Evolutionary conservation across 2,888 invertebrate species (phyloP), one percentile per base, ranked within the genome.

Genomic region (Sceliomorpha sp.): DNA sequence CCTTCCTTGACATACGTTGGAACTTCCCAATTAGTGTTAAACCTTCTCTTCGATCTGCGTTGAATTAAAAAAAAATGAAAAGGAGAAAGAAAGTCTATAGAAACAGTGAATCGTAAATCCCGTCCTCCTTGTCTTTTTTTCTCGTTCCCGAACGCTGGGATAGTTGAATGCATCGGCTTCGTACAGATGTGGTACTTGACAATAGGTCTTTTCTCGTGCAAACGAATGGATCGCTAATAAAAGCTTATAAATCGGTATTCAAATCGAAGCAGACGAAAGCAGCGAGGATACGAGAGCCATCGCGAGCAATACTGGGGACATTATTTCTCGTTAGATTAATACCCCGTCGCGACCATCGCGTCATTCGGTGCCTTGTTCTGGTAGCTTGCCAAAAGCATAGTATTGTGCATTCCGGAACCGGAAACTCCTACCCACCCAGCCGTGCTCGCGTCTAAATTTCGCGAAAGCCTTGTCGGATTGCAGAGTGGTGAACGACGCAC

Each of bases 241-340:
- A 64, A 59, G 45, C 44, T 50, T 55, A 45, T 66, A 64, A 56
- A 64, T 66, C 45, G 58, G 39, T 48, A 66, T 66, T 62, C 47
- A 62, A 66, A 66, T 70, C 56, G 50, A 70, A 56, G 66, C 59
- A 40, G 39, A 55, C 40, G 47, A 62, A 64, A 62, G 42, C 36
- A 42, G 36, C 36, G 50, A 48, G 39, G 39, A 53, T 62, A 60
- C 44, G 45, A 32, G 47, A 56, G 63, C 45, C 44, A 68, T 63
- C 53, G 45, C 40, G 40, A 51, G 64, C 70, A 71, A 64, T 68
- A 68, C 55, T 37, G 53, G 42, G 53, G 15, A 51, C 73, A 76
- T 78, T 80, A 81, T 76, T 81, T 66, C 67, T 68, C 58, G 74
- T 76, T 76, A 75, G 75, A 84, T 84, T 84, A 84, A 85, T 84